A percentile compares a stretch with the other conserved stretches of the same genome.
These are phyloP conservation scores for Steinernema scapterisci DNA, from an alignment of 2,888 invertebrate genomes.

Conservation along the genomic window DNA sequence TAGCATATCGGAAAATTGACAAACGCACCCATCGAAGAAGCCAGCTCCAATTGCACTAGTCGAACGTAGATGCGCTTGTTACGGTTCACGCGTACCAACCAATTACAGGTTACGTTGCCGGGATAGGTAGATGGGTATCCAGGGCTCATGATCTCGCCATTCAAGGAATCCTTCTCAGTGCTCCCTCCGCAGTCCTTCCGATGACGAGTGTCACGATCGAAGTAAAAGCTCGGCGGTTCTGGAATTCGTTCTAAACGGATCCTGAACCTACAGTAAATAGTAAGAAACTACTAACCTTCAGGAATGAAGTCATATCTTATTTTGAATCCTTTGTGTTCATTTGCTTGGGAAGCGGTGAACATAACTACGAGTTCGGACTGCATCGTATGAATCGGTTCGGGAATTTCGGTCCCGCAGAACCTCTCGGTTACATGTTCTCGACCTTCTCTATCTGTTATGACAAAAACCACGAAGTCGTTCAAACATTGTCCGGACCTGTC, in stretches of 20 bases:
- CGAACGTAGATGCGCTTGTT: constrained; percentile 69
- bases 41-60: constrained; percentile 69
- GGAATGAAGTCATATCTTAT: constrained; percentile 57
- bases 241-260: constrained; percentile 23
- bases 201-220: constrained; percentile 42
- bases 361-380: constrained; percentile 40
- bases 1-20: not conserved
- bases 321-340: constrained; percentile 46
- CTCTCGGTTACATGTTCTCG: constrained; percentile 55
- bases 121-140: constrained; percentile 69
- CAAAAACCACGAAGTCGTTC: constrained; percentile 61
- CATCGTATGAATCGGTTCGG: constrained; percentile 42
- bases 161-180: constrained; percentile 36
- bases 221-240: constrained; percentile 46
- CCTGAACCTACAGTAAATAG: no score
- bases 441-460: constrained; percentile 49
- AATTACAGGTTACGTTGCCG: constrained; percentile 69
- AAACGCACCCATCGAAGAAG: constrained; percentile 53
- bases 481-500: constrained; percentile 55
- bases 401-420: constrained; percentile 49
- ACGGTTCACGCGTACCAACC: constrained; percentile 69
- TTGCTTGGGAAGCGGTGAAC: constrained; percentile 41
- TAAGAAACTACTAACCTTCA: constrained; percentile 49
- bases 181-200: constrained; percentile 46
- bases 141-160: constrained; percentile 69